Conservation (phyloP, 2,113 vertebrate genomes). For the Heterochromis multidens region DNA sequence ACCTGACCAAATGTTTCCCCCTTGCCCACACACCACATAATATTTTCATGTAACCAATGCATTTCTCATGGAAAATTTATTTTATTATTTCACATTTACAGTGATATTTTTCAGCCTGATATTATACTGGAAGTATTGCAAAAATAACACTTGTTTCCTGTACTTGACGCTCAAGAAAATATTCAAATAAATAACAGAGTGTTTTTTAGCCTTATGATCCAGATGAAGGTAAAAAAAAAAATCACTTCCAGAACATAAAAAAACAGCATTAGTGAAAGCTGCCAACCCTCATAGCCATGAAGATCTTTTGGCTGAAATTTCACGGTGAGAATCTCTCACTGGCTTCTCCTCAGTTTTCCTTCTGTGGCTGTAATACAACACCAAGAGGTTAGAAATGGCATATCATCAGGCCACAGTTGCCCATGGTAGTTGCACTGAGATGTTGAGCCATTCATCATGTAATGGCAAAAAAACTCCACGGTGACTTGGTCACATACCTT, state of each 20-base stretch:
- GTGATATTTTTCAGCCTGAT: conserved; percentile 43
- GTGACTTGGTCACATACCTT: conserved; percentile 34
- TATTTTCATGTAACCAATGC: conserved; percentile 50
- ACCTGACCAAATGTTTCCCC: neutral
- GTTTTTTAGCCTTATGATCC: conserved; percentile 9
- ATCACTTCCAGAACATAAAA: conserved; percentile 19
- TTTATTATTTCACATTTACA: conserved; percentile 57
- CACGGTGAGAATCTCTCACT: conserved; percentile 38
- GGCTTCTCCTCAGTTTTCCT: conserved; percentile 52
- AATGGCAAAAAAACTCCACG: conserved; percentile 1
- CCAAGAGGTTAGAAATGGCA: conserved; percentile 40
- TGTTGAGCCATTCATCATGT: conserved; percentile 25
- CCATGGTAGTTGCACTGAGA: conserved; percentile 20
- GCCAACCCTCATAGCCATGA: conserved; percentile 23
- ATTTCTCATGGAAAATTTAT: conserved; percentile 48
- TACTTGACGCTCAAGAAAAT: conserved; percentile 41
- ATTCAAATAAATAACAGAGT: conserved; percentile 40
- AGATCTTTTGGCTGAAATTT: conserved; percentile 44
- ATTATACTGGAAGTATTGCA: conserved; percentile 20
- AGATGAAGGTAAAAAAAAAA: conserved; percentile 21
- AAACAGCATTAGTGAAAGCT: neutral
- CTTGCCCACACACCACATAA: conserved; percentile 49
- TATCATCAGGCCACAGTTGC: conserved; percentile 18
- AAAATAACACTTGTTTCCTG: conserved; percentile 50
- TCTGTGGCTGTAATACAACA: conserved; percentile 47